Evolutionary conservation across 2,888 invertebrate genomes (phyloP).

Genomic region (Melolontha melolontha): DNA sequence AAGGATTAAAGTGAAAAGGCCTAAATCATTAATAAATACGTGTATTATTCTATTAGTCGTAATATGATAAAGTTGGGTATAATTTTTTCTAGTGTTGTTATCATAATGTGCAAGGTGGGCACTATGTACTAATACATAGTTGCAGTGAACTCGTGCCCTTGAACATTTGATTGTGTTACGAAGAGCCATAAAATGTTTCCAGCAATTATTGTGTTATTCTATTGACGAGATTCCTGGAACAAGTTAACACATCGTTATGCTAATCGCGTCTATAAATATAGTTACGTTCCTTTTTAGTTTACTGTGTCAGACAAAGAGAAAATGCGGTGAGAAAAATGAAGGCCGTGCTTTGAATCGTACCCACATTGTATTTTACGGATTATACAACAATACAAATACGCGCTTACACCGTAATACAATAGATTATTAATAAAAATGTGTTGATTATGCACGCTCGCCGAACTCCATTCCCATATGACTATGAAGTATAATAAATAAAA

Average conservation of each 20-base stretch:
- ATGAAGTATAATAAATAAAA: constrained; percentile 24
- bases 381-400: constrained; percentile 17
- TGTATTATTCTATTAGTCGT: no score
- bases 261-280: constrained; percentile 32
- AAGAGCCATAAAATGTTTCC: constrained; percentile 19
- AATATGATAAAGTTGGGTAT: no score
- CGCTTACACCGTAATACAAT: constrained; percentile 17
- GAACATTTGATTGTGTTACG: constrained; percentile 19
- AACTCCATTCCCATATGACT: constrained; percentile 21
- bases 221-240: constrained; percentile 36
- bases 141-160: constrained; percentile 26
- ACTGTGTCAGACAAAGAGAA: constrained; percentile 36
- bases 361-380: constrained; percentile 14
- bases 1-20: no score
- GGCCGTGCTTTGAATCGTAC: constrained; percentile 27
- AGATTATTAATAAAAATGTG: constrained; percentile 35
- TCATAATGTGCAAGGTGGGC: constrained; percentile 17
- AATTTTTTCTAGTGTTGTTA: neutral
- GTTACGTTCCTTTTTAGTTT: constrained; percentile 29
- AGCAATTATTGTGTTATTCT: constrained; percentile 36
- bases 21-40: no score
- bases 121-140: neutral
- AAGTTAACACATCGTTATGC: constrained; percentile 35
- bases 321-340: constrained; percentile 24
- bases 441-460: constrained; percentile 26